A percentile compares a stretch with the other conserved stretches of the same genome.
These are phyloP conservation scores for Leucopsar rothschildi DNA, from an alignment of 2,113 vertebrate species.

Conservation along the genomic window DNA sequence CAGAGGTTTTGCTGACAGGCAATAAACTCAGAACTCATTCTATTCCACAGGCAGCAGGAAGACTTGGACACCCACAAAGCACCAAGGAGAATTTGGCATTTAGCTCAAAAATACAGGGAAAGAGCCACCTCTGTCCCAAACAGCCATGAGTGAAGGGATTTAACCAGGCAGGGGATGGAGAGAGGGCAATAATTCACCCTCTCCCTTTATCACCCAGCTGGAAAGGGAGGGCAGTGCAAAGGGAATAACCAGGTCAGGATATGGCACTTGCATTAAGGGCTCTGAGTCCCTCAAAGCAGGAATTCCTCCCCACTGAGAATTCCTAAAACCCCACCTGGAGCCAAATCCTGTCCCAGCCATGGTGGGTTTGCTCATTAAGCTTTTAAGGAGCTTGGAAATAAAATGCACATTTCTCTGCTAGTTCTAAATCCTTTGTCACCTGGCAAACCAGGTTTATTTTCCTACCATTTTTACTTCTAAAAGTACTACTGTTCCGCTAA, in stretches of 20 bases:
- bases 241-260: neutral
- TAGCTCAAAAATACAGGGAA: neutral
- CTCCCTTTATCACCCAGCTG: neutral
- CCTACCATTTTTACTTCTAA: neutral
- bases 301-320: neutral
- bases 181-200: neutral
- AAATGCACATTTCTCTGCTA: neutral
- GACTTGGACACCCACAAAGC: neutral
- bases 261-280: neutral
- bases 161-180: neutral
- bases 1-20: neutral
- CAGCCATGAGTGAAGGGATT: rapidly evolving
- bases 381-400: neutral
- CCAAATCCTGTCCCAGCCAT: neutral
- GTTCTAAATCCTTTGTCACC: neutral
- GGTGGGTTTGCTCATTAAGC: neutral
- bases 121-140: neutral
- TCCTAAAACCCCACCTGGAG: neutral
- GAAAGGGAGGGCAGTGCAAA: neutral
- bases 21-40: neutral
- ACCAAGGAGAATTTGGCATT: neutral
- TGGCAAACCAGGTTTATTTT: neutral
- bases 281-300: neutral
- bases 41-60: neutral
- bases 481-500: neutral